Percentiles rank a stretch among this genome's conserved stretches.
Evolutionary conservation across 2,113 vertebrate genomes (phyloP).

Genomic region (Arothron firmamentum): DNA sequence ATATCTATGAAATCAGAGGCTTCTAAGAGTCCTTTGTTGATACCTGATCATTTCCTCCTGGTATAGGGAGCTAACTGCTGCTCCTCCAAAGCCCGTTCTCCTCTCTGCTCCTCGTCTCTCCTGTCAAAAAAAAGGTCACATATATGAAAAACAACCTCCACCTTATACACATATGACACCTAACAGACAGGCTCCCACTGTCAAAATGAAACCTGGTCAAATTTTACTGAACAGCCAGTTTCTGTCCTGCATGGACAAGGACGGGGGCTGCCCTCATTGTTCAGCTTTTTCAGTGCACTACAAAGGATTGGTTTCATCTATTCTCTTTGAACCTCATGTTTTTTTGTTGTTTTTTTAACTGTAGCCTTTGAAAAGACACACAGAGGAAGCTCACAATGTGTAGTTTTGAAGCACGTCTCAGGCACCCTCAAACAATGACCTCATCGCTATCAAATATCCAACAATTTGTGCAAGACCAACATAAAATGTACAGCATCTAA

Average conservation of each 20-base stretch:
- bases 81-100: conserved; percentile 83
- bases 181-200: neutral
- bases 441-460: conserved; percentile 41
- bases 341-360: neutral
- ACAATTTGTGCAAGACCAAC: conserved; percentile 27
- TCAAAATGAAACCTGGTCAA: neutral
- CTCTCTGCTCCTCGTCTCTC: conserved; percentile 81
- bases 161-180: neutral
- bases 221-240: conserved; percentile 6
- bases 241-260: neutral
- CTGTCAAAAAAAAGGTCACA: conserved; percentile 56
- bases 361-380: neutral
- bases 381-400: conserved; percentile 10
- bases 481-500: conserved; percentile 30
- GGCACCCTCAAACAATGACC: conserved; percentile 36
- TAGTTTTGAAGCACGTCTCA: conserved; percentile 6
- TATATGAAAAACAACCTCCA: neutral
- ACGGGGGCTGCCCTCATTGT: neutral
- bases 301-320: conserved; percentile 11
- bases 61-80: conserved; percentile 91
- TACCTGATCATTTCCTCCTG: conserved; percentile 97
- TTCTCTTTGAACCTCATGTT: conserved; percentile 10
- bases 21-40: neutral
- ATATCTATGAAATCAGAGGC: no score
- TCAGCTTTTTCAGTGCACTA: conserved; percentile 4